Base-by-base conservation (phyloP, 2,797 vertebrate species). In the Kryptolebias ocellatus region DNA sequence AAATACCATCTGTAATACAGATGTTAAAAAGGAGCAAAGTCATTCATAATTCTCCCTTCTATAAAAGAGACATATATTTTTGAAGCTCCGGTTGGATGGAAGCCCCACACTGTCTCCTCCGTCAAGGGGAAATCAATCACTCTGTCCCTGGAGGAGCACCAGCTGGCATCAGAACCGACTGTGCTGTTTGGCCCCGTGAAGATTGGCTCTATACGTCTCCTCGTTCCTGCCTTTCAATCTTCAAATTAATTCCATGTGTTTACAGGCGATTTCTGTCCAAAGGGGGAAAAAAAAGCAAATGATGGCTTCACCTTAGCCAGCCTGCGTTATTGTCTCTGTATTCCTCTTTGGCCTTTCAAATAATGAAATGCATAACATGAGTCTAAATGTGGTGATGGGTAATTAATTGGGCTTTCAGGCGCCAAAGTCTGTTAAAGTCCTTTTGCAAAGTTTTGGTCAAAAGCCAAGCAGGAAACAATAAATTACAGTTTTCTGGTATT, bases 61-160 rank as follows among this genome's bases (percentile, higher is more conserved):
- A 64, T 66, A 20, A 45, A 70, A 80, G 60, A 80, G 17, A 80
- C 17, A 80, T n/a, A 24, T 24, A 24, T 76, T 81, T 75, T 71
- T 53, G 77, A 74, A 81, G 61, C 70, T 46, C 56, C 6, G 52
- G 70, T 67, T 79, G 67, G 70, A 63, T 50, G 17, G 74, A 80
- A 24, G 73, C 71, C 77, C 53, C 8, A 45, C 64, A 82, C 72
- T 20, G 74, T 85, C 83, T 82, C 76, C 83, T 79, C 81, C 72
- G 71, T 90, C 81, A 83, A 83, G 80, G 85, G 84, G 82, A 89
- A 91, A 89, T 89, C 90, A 91, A 89, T 91, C 90, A 84, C 61
- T 72, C 52, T 1, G 64, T 80, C 83, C 81, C 84, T 81, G 82
- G 83, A 90, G 88, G 64, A 83, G 76, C 66, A 81, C 84, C 84